phyloP scores from a whole-genome alignment of 2,113 vertebrate species.

The Heteronetta atricapilla region DNA sequence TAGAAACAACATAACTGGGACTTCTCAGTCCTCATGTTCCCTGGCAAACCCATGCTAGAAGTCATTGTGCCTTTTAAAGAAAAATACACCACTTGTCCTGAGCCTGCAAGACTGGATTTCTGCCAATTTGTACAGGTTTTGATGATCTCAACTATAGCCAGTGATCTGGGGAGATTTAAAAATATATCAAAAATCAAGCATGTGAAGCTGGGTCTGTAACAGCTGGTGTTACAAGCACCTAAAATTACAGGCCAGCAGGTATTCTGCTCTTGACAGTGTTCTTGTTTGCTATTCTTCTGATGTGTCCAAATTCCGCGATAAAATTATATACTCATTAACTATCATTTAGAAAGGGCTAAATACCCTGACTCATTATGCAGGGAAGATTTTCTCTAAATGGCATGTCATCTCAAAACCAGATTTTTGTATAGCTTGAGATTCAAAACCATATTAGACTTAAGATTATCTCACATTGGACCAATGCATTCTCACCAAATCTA shows the following conservation, averaged over 20 bases:
- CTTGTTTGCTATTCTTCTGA: background rate
- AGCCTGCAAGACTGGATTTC: background rate
- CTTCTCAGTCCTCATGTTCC: background rate
- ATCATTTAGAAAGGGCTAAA: background rate
- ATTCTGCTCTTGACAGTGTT: background rate
- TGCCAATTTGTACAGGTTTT: background rate
- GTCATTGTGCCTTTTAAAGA: background rate
- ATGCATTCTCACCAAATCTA: background rate
- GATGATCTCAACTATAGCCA: background rate
- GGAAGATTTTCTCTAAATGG: background rate
- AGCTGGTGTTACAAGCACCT: background rate
- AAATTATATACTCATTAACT: background rate
- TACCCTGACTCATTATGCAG: background rate
- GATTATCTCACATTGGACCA: background rate
- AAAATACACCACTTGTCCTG: background rate
- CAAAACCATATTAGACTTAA: background rate
- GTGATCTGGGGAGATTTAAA: background rate
- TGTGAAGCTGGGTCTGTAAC: background rate
- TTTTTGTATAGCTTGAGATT: slow-evolving; percentile 5
- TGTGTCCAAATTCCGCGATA: background rate
- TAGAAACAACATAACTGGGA: background rate
- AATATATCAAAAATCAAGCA: background rate
- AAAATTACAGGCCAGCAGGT: background rate
- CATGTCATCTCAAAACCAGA: background rate
- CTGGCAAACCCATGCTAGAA: background rate